These are phyloP conservation scores for Athalia rosae DNA, from an alignment of 2,888 invertebrate species.

Conservation along the genomic window DNA sequence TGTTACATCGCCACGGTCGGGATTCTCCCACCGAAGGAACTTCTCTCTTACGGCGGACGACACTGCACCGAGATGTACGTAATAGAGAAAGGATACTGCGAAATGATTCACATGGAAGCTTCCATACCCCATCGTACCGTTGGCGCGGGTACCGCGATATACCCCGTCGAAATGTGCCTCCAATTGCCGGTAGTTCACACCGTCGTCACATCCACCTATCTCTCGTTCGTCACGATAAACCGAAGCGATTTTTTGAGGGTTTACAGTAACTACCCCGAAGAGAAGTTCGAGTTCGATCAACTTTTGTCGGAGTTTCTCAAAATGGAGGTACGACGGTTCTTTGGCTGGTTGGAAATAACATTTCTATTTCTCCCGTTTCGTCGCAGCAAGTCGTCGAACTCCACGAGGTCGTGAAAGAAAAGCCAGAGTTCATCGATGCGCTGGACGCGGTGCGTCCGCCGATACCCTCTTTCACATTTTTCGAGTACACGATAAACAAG, in stretches of 20 bases:
- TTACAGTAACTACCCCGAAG: conserved; percentile 34
- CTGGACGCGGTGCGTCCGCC: conserved; percentile 18
- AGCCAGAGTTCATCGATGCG: conserved; percentile 12
- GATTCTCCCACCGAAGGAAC: conserved; percentile 54
- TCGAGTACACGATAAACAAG: conserved; percentile 31
- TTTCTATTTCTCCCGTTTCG: not conserved
- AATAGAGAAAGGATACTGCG: conserved; percentile 56
- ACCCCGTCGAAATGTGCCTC: conserved; percentile 54
- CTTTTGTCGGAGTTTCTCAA: conserved; percentile 21
- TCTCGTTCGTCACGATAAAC: conserved; percentile 49
- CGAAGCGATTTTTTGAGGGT: conserved; percentile 45
- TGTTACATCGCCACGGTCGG: conserved; percentile 47
- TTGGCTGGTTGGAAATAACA: not conserved
- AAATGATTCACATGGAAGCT: conserved; percentile 45
- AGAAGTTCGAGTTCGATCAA: conserved; percentile 32
- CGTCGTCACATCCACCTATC: conserved; percentile 54
- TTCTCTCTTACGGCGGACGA: conserved; percentile 56
- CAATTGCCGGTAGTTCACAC: conserved; percentile 53
- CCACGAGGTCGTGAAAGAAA: conserved; percentile 1
- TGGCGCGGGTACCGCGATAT: conserved; percentile 43
- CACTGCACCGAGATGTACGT: conserved; percentile 56
- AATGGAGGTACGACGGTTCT: conserved; percentile 9
- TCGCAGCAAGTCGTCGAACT: conserved; percentile 19
- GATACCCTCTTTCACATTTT: conserved; percentile 33
- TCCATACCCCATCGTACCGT: conserved; percentile 49